These are phyloP conservation scores for Microctenopoma lineatum DNA, from an alignment of 2,797 vertebrate genomes.

Conservation along the genomic window DNA sequence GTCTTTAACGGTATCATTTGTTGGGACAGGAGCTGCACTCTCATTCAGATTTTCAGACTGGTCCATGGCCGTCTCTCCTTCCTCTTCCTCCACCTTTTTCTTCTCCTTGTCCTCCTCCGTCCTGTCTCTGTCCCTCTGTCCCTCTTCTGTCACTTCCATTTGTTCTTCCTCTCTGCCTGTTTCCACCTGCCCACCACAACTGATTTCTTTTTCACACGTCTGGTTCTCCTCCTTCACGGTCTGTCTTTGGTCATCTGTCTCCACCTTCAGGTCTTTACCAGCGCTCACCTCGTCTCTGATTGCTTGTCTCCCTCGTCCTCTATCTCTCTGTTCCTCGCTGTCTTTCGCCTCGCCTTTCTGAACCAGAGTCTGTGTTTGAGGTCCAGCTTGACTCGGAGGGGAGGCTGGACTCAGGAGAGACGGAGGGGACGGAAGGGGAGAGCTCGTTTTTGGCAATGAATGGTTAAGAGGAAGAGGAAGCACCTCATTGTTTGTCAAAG, in stretches of 20 bases:
- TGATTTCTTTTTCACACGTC: neutral
- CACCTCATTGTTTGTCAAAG: slow-evolving; percentile 54
- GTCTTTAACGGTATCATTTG: neutral
- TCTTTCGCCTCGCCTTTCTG: slow-evolving; percentile 45
- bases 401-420: slow-evolving; percentile 76
- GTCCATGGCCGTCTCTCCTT: slow-evolving; percentile 51
- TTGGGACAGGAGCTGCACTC: neutral
- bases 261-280: slow-evolving; percentile 28
- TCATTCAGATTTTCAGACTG: slow-evolving; percentile 47
- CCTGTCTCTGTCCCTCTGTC: slow-evolving; percentile 28
- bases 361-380: slow-evolving; percentile 65
- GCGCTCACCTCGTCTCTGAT: slow-evolving; percentile 3
- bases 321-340: slow-evolving; percentile 28
- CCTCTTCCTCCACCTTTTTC: slow-evolving; percentile 40
- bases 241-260: slow-evolving; percentile 53
- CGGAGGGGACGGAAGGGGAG: slow-evolving; percentile 80
- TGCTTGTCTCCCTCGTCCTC: slow-evolving; percentile 23
- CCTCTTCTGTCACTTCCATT: slow-evolving; percentile 63
- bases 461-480: slow-evolving; percentile 73
- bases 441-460: slow-evolving; percentile 69
- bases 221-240: slow-evolving; percentile 41
- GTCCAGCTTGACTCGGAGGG: slow-evolving; percentile 64
- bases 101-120: slow-evolving; percentile 38
- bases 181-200: slow-evolving; percentile 2
- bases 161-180: slow-evolving; percentile 27